Conservation (phyloP, 1,140 invertebrate genomes). For the Micrasema minimum region DNA sequence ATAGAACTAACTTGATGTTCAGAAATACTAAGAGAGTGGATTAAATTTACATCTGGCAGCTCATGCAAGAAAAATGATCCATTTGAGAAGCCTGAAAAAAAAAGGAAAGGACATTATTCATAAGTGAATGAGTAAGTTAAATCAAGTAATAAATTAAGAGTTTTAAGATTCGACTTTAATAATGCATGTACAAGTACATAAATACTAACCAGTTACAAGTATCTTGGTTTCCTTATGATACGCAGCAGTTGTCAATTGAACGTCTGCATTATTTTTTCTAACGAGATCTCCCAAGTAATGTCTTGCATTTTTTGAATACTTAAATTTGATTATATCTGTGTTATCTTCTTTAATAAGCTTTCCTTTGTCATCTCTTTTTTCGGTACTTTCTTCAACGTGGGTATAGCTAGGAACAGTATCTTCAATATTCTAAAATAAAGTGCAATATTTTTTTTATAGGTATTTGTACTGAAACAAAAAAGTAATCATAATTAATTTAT, state of each 20-base stretch:
- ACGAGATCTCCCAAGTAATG: slow-evolving; percentile 80
- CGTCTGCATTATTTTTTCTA: slow-evolving; percentile 70
- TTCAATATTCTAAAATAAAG: slow-evolving; percentile 49
- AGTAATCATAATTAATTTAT: no score
- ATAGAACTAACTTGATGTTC: slow-evolving; percentile 84
- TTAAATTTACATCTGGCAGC: slow-evolving; percentile 90
- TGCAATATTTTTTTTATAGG: not conserved
- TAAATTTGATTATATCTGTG: slow-evolving; percentile 66
- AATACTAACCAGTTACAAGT: slow-evolving; percentile 73
- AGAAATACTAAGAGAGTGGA: slow-evolving; percentile 90
- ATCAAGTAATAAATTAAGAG: no score
- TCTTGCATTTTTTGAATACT: slow-evolving; percentile 75
- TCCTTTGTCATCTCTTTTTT: slow-evolving; percentile 50
- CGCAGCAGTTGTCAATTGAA: slow-evolving; percentile 77
- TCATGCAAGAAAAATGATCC: slow-evolving; percentile 89
- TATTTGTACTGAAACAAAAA: not conserved
- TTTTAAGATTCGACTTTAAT: no score
- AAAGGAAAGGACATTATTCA: no score
- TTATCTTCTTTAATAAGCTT: slow-evolving; percentile 51
- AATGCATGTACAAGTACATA: not conserved
- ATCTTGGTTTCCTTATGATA: slow-evolving; percentile 84
- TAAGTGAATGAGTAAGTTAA: no score
- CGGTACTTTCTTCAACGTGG: slow-evolving; percentile 42
- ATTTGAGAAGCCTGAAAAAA: slow-evolving; percentile 51
- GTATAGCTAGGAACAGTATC: slow-evolving; percentile 53